These are phyloP conservation scores for Diplazon laetatorius DNA, from an alignment of 2,888 invertebrate genomes.

Conservation along the genomic window DNA sequence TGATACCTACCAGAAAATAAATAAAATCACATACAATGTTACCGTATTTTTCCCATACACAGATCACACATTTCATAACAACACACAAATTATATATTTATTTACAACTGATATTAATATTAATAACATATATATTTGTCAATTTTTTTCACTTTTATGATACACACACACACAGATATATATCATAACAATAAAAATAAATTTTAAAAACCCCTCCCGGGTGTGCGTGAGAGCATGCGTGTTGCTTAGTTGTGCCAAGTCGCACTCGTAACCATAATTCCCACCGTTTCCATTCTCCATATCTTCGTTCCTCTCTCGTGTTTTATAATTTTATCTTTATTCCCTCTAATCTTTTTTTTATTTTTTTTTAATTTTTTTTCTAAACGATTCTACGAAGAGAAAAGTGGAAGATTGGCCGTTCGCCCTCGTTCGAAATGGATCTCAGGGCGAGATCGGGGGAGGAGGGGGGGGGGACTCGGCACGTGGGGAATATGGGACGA, in stretches of 20 bases:
- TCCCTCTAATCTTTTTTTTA: background rate
- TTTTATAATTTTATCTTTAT: background rate
- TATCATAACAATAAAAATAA: no score
- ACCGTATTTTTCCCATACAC: no score
- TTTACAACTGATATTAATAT: no score
- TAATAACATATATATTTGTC: no score
- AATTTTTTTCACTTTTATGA: no score
- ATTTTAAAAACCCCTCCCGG: no score
- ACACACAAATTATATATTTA: no score
- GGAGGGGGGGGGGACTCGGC: no score
- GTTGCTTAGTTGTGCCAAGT: slow-evolving; percentile 45
- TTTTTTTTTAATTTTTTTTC: slow-evolving; percentile 53
- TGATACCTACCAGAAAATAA: no score
- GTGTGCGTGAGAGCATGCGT: slow-evolving; percentile 58
- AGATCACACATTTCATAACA: no score
- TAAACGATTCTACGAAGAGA: slow-evolving; percentile 70
- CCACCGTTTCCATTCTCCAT: slow-evolving; percentile 50
- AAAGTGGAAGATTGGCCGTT: slow-evolving; percentile 69
- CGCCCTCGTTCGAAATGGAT: slow-evolving; percentile 69
- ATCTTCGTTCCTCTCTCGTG: slow-evolving; percentile 20
- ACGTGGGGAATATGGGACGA: slow-evolving; percentile 44
- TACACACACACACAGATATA: no score
- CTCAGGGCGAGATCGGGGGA: slow-evolving; percentile 54
- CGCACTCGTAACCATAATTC: slow-evolving; percentile 38
- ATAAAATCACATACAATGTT: no score